These are phyloP conservation scores for Esperia sulphurella DNA, from an alignment of 2,888 invertebrate genomes.

Conservation along the genomic window DNA sequence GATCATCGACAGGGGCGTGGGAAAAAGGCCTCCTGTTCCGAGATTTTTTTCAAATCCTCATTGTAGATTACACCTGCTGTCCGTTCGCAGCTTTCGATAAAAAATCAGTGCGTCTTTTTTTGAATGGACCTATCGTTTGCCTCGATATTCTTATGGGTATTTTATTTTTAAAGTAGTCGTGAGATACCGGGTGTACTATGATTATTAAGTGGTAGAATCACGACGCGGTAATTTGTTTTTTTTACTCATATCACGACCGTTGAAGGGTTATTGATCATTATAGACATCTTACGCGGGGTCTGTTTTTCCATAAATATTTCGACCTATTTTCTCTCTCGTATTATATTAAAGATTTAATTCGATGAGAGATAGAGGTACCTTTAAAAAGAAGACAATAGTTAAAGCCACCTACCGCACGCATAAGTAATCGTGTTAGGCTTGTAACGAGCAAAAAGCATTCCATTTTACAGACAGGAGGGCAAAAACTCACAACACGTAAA, in stretches of 20 bases:
- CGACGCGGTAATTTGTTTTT: constrained; percentile 60
- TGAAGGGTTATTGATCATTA: constrained; percentile 71
- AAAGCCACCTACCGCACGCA: constrained; percentile 56
- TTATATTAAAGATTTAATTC: background rate
- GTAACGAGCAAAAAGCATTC: constrained; percentile 31
- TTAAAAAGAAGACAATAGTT: background rate
- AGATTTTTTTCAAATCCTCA: constrained; percentile 70
- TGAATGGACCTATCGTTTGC: constrained; percentile 54
- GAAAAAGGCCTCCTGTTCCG: constrained; percentile 76
- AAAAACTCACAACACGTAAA: constrained; percentile 48
- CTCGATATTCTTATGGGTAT: constrained; percentile 50
- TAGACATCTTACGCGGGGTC: constrained; percentile 56
- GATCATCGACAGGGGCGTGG: constrained; percentile 68
- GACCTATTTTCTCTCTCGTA: constrained; percentile 35
- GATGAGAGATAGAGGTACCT: background rate
- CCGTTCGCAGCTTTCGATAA: constrained; percentile 74
- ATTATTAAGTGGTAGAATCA: constrained; percentile 76
- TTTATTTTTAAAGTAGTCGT: constrained; percentile 74
- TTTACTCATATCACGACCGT: constrained; percentile 56
- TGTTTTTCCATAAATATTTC: constrained; percentile 40
- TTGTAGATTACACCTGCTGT: constrained; percentile 76
- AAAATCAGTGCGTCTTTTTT: constrained; percentile 69
- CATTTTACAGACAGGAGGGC: constrained; percentile 23
- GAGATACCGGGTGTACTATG: constrained; percentile 69
- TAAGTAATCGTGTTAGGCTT: constrained; percentile 47